phyloP scores from a whole-genome alignment of 1,140 invertebrate species.

The Leptopilina boulardi region DNA sequence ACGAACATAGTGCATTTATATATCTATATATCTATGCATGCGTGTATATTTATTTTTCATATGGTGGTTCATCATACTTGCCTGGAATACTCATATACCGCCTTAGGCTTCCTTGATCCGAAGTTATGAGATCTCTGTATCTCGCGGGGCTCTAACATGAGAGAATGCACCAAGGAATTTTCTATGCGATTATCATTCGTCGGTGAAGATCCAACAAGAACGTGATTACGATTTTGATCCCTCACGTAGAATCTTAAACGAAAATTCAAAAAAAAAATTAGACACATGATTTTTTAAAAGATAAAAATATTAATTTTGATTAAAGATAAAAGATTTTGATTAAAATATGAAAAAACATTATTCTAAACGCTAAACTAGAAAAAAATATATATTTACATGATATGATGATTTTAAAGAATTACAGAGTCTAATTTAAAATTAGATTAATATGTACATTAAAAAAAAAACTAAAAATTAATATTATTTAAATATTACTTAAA shows the following conservation, averaged over 20 bases:
- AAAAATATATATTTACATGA: too few relatives aligned
- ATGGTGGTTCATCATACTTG: constrained; percentile 14
- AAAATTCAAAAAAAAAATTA: background rate
- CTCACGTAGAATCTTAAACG: background rate
- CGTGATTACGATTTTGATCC: constrained; percentile 2
- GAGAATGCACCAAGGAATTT: constrained; percentile 12
- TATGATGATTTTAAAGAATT: too few relatives aligned
- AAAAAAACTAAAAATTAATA: too few relatives aligned
- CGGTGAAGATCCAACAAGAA: constrained; percentile 4
- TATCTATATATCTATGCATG: background rate
- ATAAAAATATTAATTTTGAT: too few relatives aligned
- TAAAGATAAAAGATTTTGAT: too few relatives aligned
- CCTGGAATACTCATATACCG: constrained; percentile 11
- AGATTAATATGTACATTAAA: too few relatives aligned
- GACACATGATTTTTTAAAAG: background rate
- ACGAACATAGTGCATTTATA: background rate
- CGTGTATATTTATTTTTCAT: background rate
- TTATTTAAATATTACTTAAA: too few relatives aligned
- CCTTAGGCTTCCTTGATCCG: constrained; percentile 12
- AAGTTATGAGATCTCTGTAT: constrained; percentile 5
- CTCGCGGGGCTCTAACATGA: constrained; percentile 9
- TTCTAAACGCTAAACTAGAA: too few relatives aligned
- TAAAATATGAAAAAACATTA: too few relatives aligned
- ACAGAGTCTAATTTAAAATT: too few relatives aligned
- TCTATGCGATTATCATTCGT: constrained; percentile 21